Base-by-base conservation (phyloP, 2,113 vertebrate genomes). In the Vireo altiloquus region DNA sequence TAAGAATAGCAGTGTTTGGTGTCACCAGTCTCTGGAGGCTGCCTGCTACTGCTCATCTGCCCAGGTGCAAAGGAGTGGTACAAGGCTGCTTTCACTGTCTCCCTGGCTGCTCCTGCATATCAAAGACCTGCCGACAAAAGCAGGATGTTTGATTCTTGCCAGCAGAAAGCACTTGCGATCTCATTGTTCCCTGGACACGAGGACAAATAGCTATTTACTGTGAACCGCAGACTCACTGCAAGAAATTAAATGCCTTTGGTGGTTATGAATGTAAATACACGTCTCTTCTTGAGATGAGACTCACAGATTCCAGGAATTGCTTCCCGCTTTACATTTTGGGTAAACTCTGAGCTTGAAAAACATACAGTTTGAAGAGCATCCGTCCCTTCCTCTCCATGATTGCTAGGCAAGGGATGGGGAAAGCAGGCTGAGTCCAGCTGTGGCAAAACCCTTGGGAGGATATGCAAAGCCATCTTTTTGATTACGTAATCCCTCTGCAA, bases 401-500 rank as follows among this genome's bases (percentile, higher is more conserved):
- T 87, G 50, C 52, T 50, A 50, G 42, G 74, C 47, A 89, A 80
- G 50, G 76, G 33, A 87, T 49, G 23, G 63, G 44, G 53, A 59
- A 82, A 89, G 70, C 56, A 91, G 64, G 64, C 61, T 35, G 69
- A 91, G 82, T 76, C 70, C 59, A 87, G 3, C 49, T 39, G 47
- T 78, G 80, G 53, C 35, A 92, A 94, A 95, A 75, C 56, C 78
- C 76, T 80, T 71, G 17, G 52, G 80, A 96, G 75, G 57, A 47
- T 78, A 79, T 77, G 69, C 70, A 90, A 91, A 96, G 68, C 37
- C 64, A 72, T 92, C 60, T 89, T 96, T 94, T 82, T 91, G 66
- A 91, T 95, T 94, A 91, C 22, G 49, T 89, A 97, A 96, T 94
- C 79, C 85, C 64, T 94, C 89, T 85, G 92, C 89, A 95, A 96